Evolutionary conservation across 2,888 invertebrate genomes (phyloP), one percentile per base, ranked within the genome.

Genomic region (Sclerodermus sp.): DNA sequence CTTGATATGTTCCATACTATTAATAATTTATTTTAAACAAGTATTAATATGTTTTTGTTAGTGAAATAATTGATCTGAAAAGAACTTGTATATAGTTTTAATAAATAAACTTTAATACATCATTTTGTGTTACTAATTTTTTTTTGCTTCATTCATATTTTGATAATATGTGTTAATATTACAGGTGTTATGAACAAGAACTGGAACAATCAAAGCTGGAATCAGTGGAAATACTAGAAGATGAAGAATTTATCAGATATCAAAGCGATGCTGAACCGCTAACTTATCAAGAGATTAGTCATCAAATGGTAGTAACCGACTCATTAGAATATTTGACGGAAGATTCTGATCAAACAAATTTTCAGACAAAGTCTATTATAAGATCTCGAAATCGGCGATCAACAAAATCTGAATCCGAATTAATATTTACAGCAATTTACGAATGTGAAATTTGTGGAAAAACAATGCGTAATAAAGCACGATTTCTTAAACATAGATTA

Each of bases 391-490:
- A n/a, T n/a, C n/a, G n/a, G n/a, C n/a, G n/a, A n/a, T n/a, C n/a
- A n/a, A n/a, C n/a, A n/a, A 45, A 49, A 4, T 17, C 13, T 1
- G 42, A 48, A 3, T 41, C 30, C 6, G 29, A 17, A 42, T 43
- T 18, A 4, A 64, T 55, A 15, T 42, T 44, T 3, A 32, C 45
- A 4, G 49, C 50, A 14, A 30, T 46, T 1, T 70, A 68, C 53
- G 60, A 68, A 23, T 71, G 70, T 31, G 66, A 69, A 6, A 41
- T 67, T 4, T 70, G 67, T 37, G 59, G 61, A 2, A 66, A 67
- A 17, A 60, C 29, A 23, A 60, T 67, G 42, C 53, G 52, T 4
- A 70, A 66, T 17, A 65, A 60, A 30, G 4, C 50, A 3, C 60
- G 58, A 9, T 66, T 63, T 13, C 6, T 62, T 5, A 66, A 60